phyloP scores from a whole-genome alignment of 2,797 vertebrate species.

The Eospalax fontanierii region DNA sequence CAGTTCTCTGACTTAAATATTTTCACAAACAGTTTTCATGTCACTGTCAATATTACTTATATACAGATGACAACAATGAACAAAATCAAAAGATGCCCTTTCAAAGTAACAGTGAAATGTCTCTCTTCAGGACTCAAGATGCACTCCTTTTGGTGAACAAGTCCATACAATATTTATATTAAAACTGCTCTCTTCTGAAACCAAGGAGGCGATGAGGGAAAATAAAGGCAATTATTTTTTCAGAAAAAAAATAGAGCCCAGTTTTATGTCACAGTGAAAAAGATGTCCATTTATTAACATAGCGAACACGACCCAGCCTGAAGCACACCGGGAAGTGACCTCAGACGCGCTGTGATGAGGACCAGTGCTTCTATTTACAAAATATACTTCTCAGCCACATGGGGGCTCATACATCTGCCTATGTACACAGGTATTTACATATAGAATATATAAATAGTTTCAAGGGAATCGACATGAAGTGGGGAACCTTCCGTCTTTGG shows the following conservation, averaged over 20 bases:
- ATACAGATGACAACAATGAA: constrained; percentile 91
- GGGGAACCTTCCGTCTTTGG: constrained; percentile 88
- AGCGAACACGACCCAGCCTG: constrained; percentile 83
- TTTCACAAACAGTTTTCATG: constrained; percentile 93
- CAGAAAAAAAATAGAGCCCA: constrained; percentile 83
- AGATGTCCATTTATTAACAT: constrained; percentile 71
- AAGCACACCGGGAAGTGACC: constrained; percentile 83
- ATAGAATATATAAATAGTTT: constrained; percentile 89
- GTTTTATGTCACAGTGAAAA: constrained; percentile 84
- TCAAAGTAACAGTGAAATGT: constrained; percentile 88
- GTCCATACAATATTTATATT: constrained; percentile 87
- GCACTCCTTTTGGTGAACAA: constrained; percentile 82
- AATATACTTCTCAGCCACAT: constrained; percentile 88
- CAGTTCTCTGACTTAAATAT: constrained; percentile 95
- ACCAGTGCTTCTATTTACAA: constrained; percentile 89
- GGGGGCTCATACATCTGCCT: constrained; percentile 87
- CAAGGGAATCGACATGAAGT: constrained; percentile 82
- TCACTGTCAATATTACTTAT: constrained; percentile 90
- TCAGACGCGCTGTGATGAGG: constrained; percentile 68
- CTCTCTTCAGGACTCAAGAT: constrained; percentile 82
- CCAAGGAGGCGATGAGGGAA: constrained; percentile 77
- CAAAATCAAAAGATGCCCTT: constrained; percentile 87
- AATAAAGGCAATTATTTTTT: constrained; percentile 83
- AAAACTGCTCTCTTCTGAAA: constrained; percentile 75
- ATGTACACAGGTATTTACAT: constrained; percentile 86